Evolutionary conservation across 2,888 invertebrate species (phyloP).

Genomic region (Noctua comes): DNA sequence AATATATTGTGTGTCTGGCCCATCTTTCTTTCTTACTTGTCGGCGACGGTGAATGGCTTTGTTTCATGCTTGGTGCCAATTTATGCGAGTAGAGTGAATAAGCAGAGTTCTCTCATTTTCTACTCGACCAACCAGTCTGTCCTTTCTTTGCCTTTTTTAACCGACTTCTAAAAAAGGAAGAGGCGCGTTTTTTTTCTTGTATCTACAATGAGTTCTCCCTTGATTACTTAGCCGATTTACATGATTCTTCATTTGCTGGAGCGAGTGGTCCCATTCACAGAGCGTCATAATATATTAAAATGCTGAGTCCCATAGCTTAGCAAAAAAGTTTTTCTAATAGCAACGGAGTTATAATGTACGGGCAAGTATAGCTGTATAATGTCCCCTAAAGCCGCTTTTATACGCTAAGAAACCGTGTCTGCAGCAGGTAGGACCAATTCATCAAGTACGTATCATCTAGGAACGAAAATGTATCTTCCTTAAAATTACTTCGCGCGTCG

Average conservation of each 20-base stretch:
- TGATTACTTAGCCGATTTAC: background rate
- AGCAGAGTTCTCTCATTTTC: background rate
- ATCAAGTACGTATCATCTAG: too few relatives aligned
- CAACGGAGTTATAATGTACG: too few relatives aligned
- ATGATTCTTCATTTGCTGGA: background rate
- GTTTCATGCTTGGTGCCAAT: background rate
- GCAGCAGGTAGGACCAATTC: too few relatives aligned
- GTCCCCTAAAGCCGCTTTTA: background rate
- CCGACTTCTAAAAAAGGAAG: background rate
- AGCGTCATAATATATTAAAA: too few relatives aligned
- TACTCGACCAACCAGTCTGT: background rate
- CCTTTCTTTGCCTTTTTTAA: background rate
- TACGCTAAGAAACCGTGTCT: too few relatives aligned
- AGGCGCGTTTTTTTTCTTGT: background rate
- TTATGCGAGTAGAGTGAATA: too few relatives aligned
- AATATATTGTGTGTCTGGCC: background rate
- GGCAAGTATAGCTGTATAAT: slow-evolving; percentile 10
- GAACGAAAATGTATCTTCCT: too few relatives aligned
- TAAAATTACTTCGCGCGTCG: too few relatives aligned
- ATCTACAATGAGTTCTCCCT: background rate
- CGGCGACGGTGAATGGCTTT: background rate
- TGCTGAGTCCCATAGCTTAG: background rate
- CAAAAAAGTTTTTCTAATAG: background rate
- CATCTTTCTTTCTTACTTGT: too few relatives aligned
- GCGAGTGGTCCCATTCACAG: background rate